Evolutionary conservation across 1,140 invertebrate genomes (phyloP), one percentile per base, ranked within the genome.

Genomic region (Drosophila takahashii): DNA sequence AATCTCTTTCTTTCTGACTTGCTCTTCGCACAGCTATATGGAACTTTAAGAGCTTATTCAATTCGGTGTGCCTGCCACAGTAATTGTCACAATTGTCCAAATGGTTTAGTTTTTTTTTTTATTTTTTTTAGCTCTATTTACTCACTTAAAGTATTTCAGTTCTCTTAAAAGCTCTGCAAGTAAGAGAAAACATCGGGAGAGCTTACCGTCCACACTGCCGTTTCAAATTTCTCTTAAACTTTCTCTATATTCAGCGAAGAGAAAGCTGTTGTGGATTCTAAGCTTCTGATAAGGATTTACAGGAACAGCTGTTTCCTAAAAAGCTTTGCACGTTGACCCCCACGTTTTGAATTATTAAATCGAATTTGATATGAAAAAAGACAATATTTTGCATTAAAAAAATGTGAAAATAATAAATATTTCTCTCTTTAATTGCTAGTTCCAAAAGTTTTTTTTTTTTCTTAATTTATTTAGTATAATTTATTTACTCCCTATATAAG

Each of bases 11-110:
- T 60, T 42, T 44, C 32, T 9, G 16, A 47, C 44, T 42, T 62
- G 34, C 81, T 85, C 81, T 86, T 61, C 53, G 42, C 42, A 42
- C 22, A 56, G 58, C 34, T 34, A 10, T 45, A 11, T n/a, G 9
- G 34, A 53, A 39, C 48, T 62, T 81, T 67, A 87, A 81, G 65
- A 76, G 78, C 29, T 64, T 44, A 75, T 57, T 36, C 36, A 18
- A 67, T 65, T 67, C 15, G 4, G 59, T 27, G 36, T 27, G 45
- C 16, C 56, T 41, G 62, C 13, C 56, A 41, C 56, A 44, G 56
- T 66, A 65, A 67, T 75, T 66, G 60, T 66, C 39, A 26, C 70
- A 74, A 74, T 57, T 58, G 29, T 34, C 18, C 32, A 36, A 44
- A 41, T 61, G 57, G 22, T 34, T 60, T 37, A 42, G 29, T 27